Evolutionary conservation across 2,888 invertebrate genomes (phyloP).

Genomic region (Temnothorax ravouxi): DNA sequence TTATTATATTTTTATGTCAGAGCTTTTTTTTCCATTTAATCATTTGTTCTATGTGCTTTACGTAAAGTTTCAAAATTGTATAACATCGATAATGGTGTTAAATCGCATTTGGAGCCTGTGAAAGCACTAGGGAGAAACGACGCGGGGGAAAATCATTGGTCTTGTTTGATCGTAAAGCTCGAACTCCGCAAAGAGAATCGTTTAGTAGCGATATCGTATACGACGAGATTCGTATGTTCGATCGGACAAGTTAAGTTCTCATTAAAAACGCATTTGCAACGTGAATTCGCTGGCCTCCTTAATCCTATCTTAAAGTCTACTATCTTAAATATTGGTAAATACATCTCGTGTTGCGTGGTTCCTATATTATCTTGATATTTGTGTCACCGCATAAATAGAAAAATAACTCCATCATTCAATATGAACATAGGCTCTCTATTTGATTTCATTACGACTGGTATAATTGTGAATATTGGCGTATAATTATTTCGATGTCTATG

Average conservation of each 20-base stretch:
- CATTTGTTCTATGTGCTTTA: conserved; percentile 2
- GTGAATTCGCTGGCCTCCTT: conserved; percentile 35
- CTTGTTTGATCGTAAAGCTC: conserved; percentile 70
- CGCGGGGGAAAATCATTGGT: conserved; percentile 38
- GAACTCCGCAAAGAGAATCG: conserved; percentile 69
- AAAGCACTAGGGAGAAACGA: conserved; percentile 49
- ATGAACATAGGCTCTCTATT: not conserved
- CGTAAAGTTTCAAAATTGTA: conserved; percentile 1
- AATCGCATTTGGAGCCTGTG: conserved; percentile 58
- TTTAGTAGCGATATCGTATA: conserved; percentile 61
- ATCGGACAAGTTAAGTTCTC: conserved; percentile 65
- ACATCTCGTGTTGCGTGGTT: not conserved
- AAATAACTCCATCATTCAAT: not conserved
- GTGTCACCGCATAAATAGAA: not conserved
- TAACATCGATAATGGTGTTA: conserved; percentile 63
- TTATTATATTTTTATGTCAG: not conserved
- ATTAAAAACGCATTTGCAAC: conserved; percentile 63
- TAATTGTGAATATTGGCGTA: not conserved
- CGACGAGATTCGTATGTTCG: conserved; percentile 33
- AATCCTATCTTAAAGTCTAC: conserved; percentile 38
- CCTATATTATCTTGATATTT: not conserved
- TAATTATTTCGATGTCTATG: not conserved
- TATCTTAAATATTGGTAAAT: not conserved
- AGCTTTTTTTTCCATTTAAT: conserved; percentile 16
- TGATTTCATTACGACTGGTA: not conserved